These are phyloP conservation scores for Hyphantria cunea DNA, from an alignment of 1,140 invertebrate genomes.

Conservation along the genomic window DNA sequence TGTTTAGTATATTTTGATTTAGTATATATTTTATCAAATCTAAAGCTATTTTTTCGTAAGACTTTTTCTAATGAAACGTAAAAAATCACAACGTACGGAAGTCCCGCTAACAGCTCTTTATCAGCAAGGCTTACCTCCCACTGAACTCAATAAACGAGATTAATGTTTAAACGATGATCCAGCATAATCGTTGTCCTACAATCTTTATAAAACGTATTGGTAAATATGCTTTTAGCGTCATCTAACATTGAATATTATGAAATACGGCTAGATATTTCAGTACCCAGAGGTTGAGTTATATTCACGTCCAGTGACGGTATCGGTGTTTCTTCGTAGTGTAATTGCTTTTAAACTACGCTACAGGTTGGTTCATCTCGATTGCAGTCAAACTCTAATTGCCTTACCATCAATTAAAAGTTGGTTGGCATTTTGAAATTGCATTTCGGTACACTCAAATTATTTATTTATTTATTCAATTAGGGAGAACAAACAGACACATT, in stretches of 20 bases:
- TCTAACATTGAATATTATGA: neutral
- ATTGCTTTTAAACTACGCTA: neutral
- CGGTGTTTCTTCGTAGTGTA: constrained; percentile 1
- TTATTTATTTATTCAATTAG: no score
- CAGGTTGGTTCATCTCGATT: constrained; percentile 10
- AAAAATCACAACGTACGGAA: no score
- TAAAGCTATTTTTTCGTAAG: no score
- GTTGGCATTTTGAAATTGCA: constrained; percentile 22
- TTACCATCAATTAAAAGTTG: constrained; percentile 25
- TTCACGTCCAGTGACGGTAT: neutral
- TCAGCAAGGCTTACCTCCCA: neutral
- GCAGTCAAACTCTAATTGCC: constrained; percentile 16
- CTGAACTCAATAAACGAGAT: neutral
- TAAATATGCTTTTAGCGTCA: neutral
- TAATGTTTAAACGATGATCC: neutral
- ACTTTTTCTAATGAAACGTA: no score
- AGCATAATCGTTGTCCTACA: neutral
- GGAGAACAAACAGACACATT: no score
- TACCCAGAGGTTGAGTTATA: neutral
- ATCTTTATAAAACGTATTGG: neutral
- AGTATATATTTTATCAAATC: no score
- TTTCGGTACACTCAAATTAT: constrained; percentile 10
- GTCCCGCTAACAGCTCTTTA: no score
- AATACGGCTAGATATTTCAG: no score
- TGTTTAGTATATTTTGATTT: no score